These are phyloP conservation scores for Chrosomus eos DNA, from an alignment of 2,797 vertebrate genomes.

Conservation along the genomic window DNA sequence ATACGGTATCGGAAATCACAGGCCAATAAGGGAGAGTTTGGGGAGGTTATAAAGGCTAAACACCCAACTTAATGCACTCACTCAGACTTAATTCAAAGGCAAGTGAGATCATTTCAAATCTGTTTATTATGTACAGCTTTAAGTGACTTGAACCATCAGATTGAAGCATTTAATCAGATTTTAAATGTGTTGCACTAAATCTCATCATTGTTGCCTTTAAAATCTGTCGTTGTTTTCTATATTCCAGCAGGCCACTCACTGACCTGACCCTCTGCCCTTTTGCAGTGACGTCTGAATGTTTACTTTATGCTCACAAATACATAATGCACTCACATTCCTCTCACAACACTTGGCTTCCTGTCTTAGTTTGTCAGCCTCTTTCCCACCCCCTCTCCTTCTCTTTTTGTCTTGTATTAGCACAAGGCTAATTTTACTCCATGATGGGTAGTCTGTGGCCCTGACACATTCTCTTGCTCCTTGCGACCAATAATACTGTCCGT, in stretches of 20 bases:
- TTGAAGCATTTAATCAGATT: not conserved
- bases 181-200: not conserved
- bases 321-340: slow-evolving; percentile 14
- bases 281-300: not conserved
- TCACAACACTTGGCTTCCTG: slow-evolving; percentile 13
- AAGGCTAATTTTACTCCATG: slow-evolving; percentile 32
- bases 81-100: not conserved
- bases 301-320: slow-evolving; percentile 15
- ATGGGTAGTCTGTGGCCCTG: slow-evolving; percentile 23
- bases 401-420: not conserved
- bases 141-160: not conserved
- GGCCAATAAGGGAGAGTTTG: slow-evolving; percentile 54
- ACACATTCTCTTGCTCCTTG: slow-evolving; percentile 21
- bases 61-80: slow-evolving; percentile 3
- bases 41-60: slow-evolving; percentile 53
- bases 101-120: not conserved
- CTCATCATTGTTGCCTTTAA: not conserved
- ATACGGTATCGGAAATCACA: slow-evolving; percentile 60
- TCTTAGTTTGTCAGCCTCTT: not conserved
- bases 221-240: slow-evolving; percentile 6
- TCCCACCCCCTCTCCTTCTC: not conserved
- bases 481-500: slow-evolving; percentile 43
- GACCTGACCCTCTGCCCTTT: slow-evolving; percentile 5
- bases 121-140: not conserved
- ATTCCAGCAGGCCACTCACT: slow-evolving; percentile 10